A percentile compares a stretch with the other conserved stretches of the same genome.
These are phyloP conservation scores for Amazona guildingii DNA, from an alignment of 2,113 vertebrate genomes.

Conservation along the genomic window DNA sequence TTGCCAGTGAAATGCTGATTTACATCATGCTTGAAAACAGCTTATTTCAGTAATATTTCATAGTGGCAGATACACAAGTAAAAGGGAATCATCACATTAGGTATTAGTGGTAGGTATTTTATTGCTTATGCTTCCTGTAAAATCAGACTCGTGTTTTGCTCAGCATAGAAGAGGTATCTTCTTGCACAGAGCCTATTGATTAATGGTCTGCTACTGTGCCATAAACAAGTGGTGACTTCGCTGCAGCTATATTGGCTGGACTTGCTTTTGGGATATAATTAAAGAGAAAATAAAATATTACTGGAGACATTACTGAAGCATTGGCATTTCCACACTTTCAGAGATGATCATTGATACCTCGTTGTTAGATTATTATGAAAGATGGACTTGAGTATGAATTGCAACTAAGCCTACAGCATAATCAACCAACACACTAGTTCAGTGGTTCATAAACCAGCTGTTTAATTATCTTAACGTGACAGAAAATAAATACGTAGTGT, in stretches of 20 bases:
- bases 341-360: constrained; percentile 31
- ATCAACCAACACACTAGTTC: background rate
- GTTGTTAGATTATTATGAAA: constrained; percentile 50
- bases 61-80: constrained; percentile 48
- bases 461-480: constrained; percentile 29
- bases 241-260: background rate
- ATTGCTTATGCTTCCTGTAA: constrained; percentile 39
- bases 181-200: constrained; percentile 10
- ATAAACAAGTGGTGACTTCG: background rate
- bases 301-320: background rate
- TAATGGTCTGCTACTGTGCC: constrained; percentile 26
- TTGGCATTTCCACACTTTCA: background rate
- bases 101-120: constrained; percentile 41
- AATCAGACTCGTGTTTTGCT: constrained; percentile 17
- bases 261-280: constrained; percentile 20
- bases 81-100: constrained; percentile 39
- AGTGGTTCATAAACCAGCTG: constrained; percentile 36
- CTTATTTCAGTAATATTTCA: constrained; percentile 60
- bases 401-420: constrained; percentile 14
- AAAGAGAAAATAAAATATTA: constrained; percentile 40
- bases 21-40: constrained; percentile 22
- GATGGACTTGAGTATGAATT: background rate
- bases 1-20: constrained; percentile 1
- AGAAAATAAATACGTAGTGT: constrained; percentile 7
- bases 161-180: background rate